Percentiles rank a stretch among this genome's conserved stretches.
These are phyloP conservation scores for Danio tinwini DNA, from an alignment of 2,797 vertebrate species.

Conservation along the genomic window DNA sequence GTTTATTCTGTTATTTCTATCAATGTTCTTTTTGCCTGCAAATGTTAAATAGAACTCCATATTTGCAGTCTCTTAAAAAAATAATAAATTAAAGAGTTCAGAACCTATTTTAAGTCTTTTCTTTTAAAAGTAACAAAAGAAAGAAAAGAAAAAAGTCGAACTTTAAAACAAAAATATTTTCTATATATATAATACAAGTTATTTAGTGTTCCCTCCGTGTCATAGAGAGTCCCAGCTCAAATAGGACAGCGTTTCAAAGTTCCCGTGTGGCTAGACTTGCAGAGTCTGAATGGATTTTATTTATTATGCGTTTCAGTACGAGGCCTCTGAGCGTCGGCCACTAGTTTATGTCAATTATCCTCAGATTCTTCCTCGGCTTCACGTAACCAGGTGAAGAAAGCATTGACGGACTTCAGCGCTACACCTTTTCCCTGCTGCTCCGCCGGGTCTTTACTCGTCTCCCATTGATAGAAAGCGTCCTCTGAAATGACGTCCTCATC, in stretches of 20 bases:
- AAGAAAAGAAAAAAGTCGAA: conserved; percentile 78
- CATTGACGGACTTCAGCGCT: conserved; percentile 93
- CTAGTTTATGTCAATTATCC: conserved; percentile 90
- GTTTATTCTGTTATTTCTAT: conserved; percentile 90
- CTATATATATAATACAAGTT: conserved; percentile 98
- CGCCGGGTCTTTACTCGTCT: conserved; percentile 92
- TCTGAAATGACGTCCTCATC: conserved; percentile 98
- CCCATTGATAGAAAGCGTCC: conserved; percentile 98
- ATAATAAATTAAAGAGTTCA: conserved; percentile 99
- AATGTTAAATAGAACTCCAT: conserved; percentile 95
- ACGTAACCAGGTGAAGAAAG: conserved; percentile 96
- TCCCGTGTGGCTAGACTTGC: conserved; percentile 61
- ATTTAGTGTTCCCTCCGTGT: conserved; percentile 88
- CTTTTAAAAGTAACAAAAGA: conserved; percentile 91
- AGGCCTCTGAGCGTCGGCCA: conserved; percentile 82
- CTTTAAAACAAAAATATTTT: conserved; percentile 97
- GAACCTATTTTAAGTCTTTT: conserved; percentile 89
- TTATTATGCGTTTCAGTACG: conserved; percentile 75
- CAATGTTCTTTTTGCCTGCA: conserved; percentile 88
- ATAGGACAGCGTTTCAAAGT: conserved; percentile 81
- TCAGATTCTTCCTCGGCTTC: conserved; percentile 98
- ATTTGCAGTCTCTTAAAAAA: conserved; percentile 97
- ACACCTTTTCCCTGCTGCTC: conserved; percentile 95
- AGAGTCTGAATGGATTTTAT: conserved; percentile 68
- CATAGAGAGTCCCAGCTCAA: conserved; percentile 81